phyloP scores from a whole-genome alignment of 2,113 vertebrate species.

The Urocitellus parryii region DNA sequence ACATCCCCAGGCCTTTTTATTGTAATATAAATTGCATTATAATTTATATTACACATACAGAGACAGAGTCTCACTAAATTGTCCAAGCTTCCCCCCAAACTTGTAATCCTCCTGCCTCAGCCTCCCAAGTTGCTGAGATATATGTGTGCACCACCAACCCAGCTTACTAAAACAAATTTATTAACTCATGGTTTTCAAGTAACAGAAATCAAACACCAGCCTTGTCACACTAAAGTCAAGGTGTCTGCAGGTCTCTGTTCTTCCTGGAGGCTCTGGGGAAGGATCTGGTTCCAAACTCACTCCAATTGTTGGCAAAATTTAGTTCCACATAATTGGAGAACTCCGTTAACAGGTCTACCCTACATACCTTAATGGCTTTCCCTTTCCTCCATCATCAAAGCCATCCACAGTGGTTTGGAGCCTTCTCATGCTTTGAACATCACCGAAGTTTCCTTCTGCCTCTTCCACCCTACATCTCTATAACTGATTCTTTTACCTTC shows the following conservation, averaged over 20 bases:
- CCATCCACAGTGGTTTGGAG: neutral
- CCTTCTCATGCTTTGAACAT: neutral
- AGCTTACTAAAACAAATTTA: neutral
- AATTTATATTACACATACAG: too few species aligned
- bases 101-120: too few species aligned
- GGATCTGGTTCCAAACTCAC: neutral
- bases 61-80: too few species aligned
- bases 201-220: neutral
- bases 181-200: neutral
- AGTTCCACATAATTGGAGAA: neutral
- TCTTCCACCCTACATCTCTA: neutral
- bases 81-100: too few species aligned
- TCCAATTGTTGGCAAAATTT: neutral
- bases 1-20: too few species aligned
- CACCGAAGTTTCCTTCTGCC: neutral
- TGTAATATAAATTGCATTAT: too few species aligned
- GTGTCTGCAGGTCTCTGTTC: neutral
- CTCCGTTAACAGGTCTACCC: neutral
- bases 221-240: neutral
- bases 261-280: neutral
- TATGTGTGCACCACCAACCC: too few species aligned
- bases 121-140: too few species aligned
- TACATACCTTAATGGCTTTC: neutral
- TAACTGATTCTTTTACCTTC: too few species aligned
- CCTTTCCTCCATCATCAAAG: neutral